Percentiles rank a stretch among this genome's conserved stretches.
These are phyloP conservation scores for Taenioides sp. DNA, from an alignment of 2,797 vertebrate genomes.

Conservation along the genomic window DNA sequence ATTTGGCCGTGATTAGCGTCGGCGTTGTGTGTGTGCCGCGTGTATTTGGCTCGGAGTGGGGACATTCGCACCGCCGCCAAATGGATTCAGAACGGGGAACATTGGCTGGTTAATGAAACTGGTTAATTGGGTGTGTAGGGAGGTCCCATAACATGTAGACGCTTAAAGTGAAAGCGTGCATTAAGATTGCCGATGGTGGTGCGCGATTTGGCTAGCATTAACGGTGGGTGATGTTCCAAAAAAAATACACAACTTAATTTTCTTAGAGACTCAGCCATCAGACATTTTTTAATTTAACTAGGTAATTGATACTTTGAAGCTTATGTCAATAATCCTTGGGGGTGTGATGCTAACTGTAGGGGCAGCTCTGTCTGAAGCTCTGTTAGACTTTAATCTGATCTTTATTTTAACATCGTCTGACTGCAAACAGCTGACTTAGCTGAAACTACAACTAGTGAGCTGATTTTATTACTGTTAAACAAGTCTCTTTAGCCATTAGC, in stretches of 20 bases:
- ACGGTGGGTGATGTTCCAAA: background rate
- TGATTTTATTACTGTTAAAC: no score
- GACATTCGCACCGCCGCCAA: slow-evolving; percentile 61
- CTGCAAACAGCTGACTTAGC: no score
- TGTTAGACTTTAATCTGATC: no score
- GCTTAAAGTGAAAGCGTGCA: slow-evolving; percentile 50
- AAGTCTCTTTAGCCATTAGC: no score
- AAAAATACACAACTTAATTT: background rate
- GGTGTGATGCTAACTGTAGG: no score
- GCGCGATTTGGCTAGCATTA: background rate
- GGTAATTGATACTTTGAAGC: no score
- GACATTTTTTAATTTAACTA: no score
- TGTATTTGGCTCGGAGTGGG: slow-evolving; percentile 74
- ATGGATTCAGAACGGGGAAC: slow-evolving; percentile 75
- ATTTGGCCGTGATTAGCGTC: slow-evolving; percentile 74
- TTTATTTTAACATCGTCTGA: no score
- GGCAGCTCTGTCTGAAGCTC: no score
- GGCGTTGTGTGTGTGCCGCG: slow-evolving; percentile 38
- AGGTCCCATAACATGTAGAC: slow-evolving; percentile 60
- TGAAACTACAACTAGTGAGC: no score
- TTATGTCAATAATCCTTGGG: no score
- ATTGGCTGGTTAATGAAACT: slow-evolving; percentile 76
- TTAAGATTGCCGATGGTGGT: background rate
- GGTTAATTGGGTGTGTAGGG: slow-evolving; percentile 79
- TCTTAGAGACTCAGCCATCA: background rate